Evolutionary conservation across 2,797 vertebrate species (phyloP), one percentile per base, ranked within the genome.

Genomic region (Menidia menidia): DNA sequence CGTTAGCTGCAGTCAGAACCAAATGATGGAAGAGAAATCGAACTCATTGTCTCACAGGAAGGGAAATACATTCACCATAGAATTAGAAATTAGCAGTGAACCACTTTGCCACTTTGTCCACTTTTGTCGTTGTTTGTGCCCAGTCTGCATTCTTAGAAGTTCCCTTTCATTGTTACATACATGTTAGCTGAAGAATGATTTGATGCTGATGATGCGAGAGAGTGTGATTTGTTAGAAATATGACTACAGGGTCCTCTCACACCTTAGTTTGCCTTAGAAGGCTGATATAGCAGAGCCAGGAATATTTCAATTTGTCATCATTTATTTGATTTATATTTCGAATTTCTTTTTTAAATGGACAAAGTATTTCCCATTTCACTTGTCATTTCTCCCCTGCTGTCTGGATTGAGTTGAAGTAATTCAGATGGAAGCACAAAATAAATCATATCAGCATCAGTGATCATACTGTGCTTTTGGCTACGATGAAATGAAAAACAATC

Each of bases 1-100:
- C 92, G 92, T 82, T 77, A 70, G 71, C 64, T 18, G 59, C 85
- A 94, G 92, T 6, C 92, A 84, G 18, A 56, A 87, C 4, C 44
- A 90, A 73, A 73, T 14, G 84, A 91, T 18, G 39, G 3, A 0
- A 68, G 88, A 88, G 16, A 73, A 77, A 13, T 86, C 77, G 56
- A 35, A 0, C 30, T 12, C 3, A 30, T 1, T 18, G 7, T 8
- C 0, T n/a, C 6, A 33, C 9, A 52, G 3, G 13, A 44, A 31
- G 9, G 16, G 6, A 41, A 10, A 32, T 42, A 9, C 14, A 2
- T 53, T 54, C 25, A 18, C 18, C 11, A 1, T 7, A 2, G 54
- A 14, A 13, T 19, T 3, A 4, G 32, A 15, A 14, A 12, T n/a
- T 7, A 42, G 33, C 6, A 56, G 15, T 4, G 15, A 45, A 45